Evolutionary conservation across 1,140 invertebrate genomes (phyloP), one percentile per base, ranked within the genome.

Genomic region (Anastatus disparis): DNA sequence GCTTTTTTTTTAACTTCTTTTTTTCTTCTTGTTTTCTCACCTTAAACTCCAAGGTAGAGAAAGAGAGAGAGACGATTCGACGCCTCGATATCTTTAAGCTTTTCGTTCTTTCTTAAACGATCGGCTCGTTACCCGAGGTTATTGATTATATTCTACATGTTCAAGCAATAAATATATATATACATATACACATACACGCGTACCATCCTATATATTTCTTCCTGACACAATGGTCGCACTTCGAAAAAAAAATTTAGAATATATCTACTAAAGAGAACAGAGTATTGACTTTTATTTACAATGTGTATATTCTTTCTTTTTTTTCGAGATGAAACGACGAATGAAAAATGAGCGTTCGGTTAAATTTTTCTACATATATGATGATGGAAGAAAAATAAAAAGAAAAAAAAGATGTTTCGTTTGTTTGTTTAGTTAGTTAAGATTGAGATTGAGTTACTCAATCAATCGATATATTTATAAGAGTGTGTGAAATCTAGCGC

Each of bases 41-140:
- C 29, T 15, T 8, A n/a, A n/a, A n/a, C n/a, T n/a, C n/a, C n/a
- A n/a, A n/a, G n/a, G n/a, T n/a, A n/a, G n/a, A n/a, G n/a, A n/a
- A n/a, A n/a, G n/a, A n/a, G n/a, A n/a, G n/a, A 50, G 46, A 50
- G 56, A 31, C 38, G 56, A 38, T 17, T 46, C 59, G 44, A 62
- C 27, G 59, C 44, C 46, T 52, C 26, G 64, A 22, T 56, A 56
- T 65, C 63, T 65, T n/a, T n/a, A n/a, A n/a, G n/a, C n/a, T n/a
- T 15, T 22, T 10, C 4, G 24, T 12, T 44, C 55, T 69, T 15
- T 20, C 55, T 44, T 69, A 69, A 61, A 62, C 56, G 56, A 40
- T 63, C 50, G 59, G 8, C 68, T 70, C 59, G 58, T 70, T 70
- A 70, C 52, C 10, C 59, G 59, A 42, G 58, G 52, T 70, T 70